Evolutionary conservation across 1,140 invertebrate species (phyloP), one percentile per base, ranked within the genome.

Genomic region (Philotrypesis tridentata): DNA sequence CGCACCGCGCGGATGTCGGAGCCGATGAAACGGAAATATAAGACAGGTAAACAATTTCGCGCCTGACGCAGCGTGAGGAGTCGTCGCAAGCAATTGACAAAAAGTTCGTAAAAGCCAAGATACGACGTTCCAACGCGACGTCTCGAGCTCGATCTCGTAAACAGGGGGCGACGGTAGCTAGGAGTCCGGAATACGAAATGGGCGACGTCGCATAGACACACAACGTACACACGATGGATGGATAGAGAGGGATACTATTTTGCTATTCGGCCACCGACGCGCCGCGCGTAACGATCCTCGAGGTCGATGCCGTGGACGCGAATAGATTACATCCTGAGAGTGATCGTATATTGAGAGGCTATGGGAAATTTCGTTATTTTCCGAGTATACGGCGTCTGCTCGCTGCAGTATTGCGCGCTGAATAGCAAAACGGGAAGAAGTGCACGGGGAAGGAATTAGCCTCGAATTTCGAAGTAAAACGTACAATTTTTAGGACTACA

Each of bases 41-140:
- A 65, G 27, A 29, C 61, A 5, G 27, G 17, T 33, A 77, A 77
- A 77, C 33, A 77, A 37, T 31, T 77, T 12, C 33, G 6, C 2
- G 11, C 12, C 9, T 37, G 33, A 37, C 33, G 33, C 3, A 37
- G 29, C n/a, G n/a, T 23, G 31, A 33, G n/a, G 1, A 48, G 25
- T 25, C 55, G 37, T 48, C 61, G 14, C 21, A 68, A 48, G 8
- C n/a, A 60, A 71, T 71, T 79, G 33, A 29, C 21, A 70, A 79
- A 60, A 71, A 79, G 37, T 79, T 79, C 43, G 71, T 79, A 79
- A 79, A 79, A 79, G 48, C 48, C 48, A n/a, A 55, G 21, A 70
- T 8, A 70, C 25, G 17, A 70, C 25, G 5, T 43, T 76, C 21
- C 31, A 23, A 12, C 61, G 61, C 31, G 17, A 12, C 61, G 61